Conservation (phyloP, 2,113 vertebrate species). For the Crotalus tigris region DNA sequence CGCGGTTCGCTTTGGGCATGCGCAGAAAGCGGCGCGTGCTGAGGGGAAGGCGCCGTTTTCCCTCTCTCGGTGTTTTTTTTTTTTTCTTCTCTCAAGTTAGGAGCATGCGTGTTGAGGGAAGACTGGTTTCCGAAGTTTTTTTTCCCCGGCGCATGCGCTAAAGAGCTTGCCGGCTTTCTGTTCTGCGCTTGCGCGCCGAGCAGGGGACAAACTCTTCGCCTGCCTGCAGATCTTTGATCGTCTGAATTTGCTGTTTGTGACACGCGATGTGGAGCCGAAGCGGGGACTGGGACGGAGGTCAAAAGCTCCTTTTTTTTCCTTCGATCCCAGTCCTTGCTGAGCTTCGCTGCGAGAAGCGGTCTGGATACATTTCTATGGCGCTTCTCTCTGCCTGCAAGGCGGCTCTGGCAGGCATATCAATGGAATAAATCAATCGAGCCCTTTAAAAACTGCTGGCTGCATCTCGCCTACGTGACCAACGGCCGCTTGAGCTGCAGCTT, state of each 20-base stretch:
- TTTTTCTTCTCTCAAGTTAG: neutral
- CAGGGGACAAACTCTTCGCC: rapidly evolving
- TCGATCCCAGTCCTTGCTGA: too few relatives aligned
- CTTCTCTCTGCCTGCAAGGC: too few relatives aligned
- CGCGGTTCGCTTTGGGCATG: neutral
- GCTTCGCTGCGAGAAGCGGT: too few relatives aligned
- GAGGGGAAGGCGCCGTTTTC: neutral
- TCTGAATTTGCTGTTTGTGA: neutral
- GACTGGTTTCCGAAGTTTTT: neutral
- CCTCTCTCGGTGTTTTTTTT: neutral
- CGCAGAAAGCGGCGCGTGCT: neutral
- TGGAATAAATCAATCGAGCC: too few relatives aligned
- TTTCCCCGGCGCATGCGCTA: neutral
- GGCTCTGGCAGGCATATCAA: too few relatives aligned
- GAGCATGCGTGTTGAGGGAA: neutral
- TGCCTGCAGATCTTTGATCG: rapidly evolving
- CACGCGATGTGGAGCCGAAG: too few relatives aligned
- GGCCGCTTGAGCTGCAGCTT: too few relatives aligned
- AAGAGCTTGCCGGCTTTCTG: rapidly evolving
- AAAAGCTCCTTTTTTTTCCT: too few relatives aligned
- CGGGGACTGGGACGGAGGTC: too few relatives aligned
- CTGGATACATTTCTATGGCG: too few relatives aligned
- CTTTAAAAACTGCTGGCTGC: too few relatives aligned
- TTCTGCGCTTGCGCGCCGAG: neutral
- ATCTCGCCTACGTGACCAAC: too few relatives aligned